These are phyloP conservation scores for Furcifer pardalis DNA, from an alignment of 2,797 vertebrate genomes.

Conservation along the genomic window DNA sequence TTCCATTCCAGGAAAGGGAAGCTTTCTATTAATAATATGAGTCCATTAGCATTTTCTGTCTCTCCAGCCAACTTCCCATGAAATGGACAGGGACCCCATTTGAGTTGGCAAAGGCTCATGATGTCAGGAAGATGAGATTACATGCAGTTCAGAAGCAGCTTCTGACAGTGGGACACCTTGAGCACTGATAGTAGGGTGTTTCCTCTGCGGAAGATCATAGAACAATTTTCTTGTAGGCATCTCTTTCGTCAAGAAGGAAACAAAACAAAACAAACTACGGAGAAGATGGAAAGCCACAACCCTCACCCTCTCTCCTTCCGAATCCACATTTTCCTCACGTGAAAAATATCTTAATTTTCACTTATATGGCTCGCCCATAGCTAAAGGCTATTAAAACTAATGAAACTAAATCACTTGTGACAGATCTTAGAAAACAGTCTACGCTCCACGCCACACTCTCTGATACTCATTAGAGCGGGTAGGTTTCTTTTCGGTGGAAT, in stretches of 20 bases:
- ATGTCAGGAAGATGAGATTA: neutral
- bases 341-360: constrained; percentile 84
- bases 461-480: constrained; percentile 77
- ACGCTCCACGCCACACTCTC: constrained; percentile 69
- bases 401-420: constrained; percentile 83
- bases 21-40: neutral
- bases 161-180: constrained; percentile 26
- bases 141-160: constrained; percentile 1
- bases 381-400: constrained; percentile 82
- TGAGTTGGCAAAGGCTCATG: neutral
- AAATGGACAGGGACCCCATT: neutral
- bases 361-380: constrained; percentile 76
- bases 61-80: neutral
- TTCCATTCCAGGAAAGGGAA: constrained; percentile 28
- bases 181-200: constrained; percentile 18
- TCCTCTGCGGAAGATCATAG: constrained; percentile 1
- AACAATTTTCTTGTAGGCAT: constrained; percentile 40
- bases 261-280: neutral
- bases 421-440: constrained; percentile 80
- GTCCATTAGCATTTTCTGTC: neutral
- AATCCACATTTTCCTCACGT: constrained; percentile 73
- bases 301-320: constrained; percentile 43
- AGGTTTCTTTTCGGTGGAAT: constrained; percentile 73
- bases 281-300: neutral
- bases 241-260: constrained; percentile 32